These are phyloP conservation scores for Monomorium pharaonis DNA, from an alignment of 1,140 invertebrate species.

Conservation along the genomic window DNA sequence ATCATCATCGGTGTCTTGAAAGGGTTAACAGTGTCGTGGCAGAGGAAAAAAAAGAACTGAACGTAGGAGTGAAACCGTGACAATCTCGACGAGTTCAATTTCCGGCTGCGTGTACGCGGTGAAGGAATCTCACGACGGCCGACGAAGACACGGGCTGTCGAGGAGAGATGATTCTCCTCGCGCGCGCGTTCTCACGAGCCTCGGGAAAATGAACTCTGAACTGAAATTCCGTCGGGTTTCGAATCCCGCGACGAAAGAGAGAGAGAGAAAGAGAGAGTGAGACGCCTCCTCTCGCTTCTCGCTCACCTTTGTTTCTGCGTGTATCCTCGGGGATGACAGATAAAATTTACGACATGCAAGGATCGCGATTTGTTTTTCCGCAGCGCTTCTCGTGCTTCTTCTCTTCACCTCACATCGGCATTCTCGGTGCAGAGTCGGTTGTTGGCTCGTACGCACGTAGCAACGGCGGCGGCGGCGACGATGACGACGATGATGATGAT, in stretches of 20 bases:
- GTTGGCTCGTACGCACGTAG: background rate
- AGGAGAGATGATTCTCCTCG: background rate
- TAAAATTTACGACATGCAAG: constrained; percentile 32
- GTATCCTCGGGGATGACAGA: background rate
- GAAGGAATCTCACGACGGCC: background rate
- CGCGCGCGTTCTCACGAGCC: too few relatives aligned
- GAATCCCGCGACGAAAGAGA: background rate
- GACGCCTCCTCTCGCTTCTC: too few relatives aligned
- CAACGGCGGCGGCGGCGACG: background rate
- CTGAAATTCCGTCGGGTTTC: constrained; percentile 10
- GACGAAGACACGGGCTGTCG: too few relatives aligned
- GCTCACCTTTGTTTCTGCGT: constrained; percentile 36
- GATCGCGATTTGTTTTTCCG: background rate
- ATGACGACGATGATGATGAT: background rate
- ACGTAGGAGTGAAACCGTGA: background rate
- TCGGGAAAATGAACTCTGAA: background rate
- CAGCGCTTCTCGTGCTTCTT: background rate
- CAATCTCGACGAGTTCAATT: constrained; percentile 24
- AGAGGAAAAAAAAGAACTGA: background rate
- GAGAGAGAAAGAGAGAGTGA: too few relatives aligned
- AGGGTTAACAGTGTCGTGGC: background rate
- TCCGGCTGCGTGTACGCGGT: background rate
- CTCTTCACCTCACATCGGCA: constrained; percentile 39
- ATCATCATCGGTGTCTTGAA: background rate
- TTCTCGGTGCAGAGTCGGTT: background rate